Evolutionary conservation across 2,888 invertebrate genomes (phyloP).

Genomic region (Lysandra bellargus): DNA sequence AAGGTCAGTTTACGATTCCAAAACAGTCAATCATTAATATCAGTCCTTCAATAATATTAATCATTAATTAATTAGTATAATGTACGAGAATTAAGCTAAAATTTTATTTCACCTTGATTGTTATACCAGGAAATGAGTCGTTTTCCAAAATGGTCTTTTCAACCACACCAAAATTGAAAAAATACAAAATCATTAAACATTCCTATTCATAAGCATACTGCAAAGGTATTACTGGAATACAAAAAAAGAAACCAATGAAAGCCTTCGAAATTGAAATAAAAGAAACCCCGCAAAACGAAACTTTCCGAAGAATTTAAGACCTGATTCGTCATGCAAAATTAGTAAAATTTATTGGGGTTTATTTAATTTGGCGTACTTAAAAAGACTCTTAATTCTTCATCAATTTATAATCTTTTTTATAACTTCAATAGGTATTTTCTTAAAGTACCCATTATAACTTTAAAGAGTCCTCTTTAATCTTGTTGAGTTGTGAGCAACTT

Average conservation of each 20-base stretch:
- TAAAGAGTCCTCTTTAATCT: neutral
- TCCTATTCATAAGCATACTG: neutral
- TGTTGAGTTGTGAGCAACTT: constrained; percentile 1
- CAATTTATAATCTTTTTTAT: constrained; percentile 16
- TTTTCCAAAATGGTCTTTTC: neutral
- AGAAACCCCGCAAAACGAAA: constrained; percentile 18
- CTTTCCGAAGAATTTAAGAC: neutral
- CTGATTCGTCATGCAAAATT: constrained; percentile 22
- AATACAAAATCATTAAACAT: neutral
- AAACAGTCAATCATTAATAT: too few relatives aligned
- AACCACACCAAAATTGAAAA: neutral
- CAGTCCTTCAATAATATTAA: too few relatives aligned
- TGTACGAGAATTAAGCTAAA: neutral
- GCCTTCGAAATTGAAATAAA: constrained; percentile 14
- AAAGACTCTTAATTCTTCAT: constrained; percentile 20
- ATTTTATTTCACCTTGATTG: neutral
- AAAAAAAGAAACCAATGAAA: constrained; percentile 22
- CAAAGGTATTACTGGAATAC: constrained; percentile 1
- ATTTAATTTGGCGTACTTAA: constrained; percentile 24
- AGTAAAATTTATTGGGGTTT: constrained; percentile 23
- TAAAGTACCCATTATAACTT: constrained; percentile 21
- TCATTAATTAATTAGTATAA: neutral
- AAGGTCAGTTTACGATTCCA: too few relatives aligned
- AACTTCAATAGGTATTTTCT: neutral
- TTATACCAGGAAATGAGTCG: neutral